Evolutionary conservation across 2,888 invertebrate genomes (phyloP).

Genomic region (Synanthedon myopaeformis): DNA sequence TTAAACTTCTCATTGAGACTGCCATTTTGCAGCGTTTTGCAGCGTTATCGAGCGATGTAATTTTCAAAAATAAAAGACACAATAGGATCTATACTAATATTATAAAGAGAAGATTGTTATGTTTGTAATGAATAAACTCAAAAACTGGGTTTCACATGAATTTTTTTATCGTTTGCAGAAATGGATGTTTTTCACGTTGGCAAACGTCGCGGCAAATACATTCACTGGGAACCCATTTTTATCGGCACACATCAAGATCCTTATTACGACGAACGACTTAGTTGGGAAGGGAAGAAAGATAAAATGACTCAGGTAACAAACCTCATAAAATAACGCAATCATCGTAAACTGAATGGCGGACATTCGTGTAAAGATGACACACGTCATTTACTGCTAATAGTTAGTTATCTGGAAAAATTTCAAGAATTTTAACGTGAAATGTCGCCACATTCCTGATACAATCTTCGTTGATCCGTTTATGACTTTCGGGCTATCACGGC

Average conservation of each 20-base stretch:
- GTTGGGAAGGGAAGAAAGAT: conserved; percentile 95
- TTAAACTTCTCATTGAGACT: too few relatives aligned
- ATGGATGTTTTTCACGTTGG: conserved; percentile 87
- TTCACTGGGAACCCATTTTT: conserved; percentile 94
- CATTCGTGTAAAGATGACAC: background rate
- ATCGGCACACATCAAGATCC: conserved; percentile 92
- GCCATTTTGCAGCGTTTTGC: too few relatives aligned
- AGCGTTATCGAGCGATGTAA: too few relatives aligned
- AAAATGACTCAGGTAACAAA: conserved; percentile 92
- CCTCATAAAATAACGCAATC: background rate
- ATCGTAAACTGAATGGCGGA: background rate
- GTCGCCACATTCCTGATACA: too few relatives aligned
- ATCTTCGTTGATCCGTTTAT: too few relatives aligned
- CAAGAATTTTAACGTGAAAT: too few relatives aligned
- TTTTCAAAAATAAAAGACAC: too few relatives aligned
- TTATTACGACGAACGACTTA: conserved; percentile 89
- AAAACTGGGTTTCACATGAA: background rate
- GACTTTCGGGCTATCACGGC: too few relatives aligned
- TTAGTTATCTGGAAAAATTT: background rate
- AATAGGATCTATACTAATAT: too few relatives aligned
- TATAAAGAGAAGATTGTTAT: too few relatives aligned
- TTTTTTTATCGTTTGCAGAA: conserved; percentile 29
- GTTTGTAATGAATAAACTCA: too few relatives aligned
- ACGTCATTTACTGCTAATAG: background rate
- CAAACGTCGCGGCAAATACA: conserved; percentile 81